Percentiles rank a stretch among this genome's conserved stretches.
These are phyloP conservation scores for Meda fulgida DNA, from an alignment of 2,797 vertebrate genomes.

Conservation along the genomic window DNA sequence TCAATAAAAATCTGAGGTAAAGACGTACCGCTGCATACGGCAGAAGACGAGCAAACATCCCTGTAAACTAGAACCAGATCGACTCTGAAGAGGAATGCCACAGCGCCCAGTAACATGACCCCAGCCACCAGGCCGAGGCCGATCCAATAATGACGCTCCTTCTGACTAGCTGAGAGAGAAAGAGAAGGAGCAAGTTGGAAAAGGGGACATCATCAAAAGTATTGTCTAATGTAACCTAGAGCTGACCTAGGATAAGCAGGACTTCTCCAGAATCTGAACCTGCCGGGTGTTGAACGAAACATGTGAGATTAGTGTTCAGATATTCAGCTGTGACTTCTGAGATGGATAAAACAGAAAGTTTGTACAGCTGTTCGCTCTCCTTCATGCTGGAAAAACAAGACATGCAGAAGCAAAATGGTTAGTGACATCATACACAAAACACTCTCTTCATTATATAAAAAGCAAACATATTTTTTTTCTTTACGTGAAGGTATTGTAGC, in stretches of 20 bases:
- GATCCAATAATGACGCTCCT: constrained; percentile 40
- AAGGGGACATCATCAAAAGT: not conserved
- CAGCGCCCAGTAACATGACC: constrained; percentile 45
- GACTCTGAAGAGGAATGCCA: constrained; percentile 56
- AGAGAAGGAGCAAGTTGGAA: constrained; percentile 12
- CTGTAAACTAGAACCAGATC: constrained; percentile 72
- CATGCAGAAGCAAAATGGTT: not conserved
- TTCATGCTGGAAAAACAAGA: constrained; percentile 40
- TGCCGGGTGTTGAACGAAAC: constrained; percentile 9
- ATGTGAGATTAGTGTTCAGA: constrained; percentile 65
- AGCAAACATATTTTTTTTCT: not conserved
- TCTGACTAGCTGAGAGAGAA: constrained; percentile 63
- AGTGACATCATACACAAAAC: not conserved
- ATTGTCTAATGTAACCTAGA: not conserved
- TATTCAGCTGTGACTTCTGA: constrained; percentile 63
- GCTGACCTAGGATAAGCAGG: constrained; percentile 67
- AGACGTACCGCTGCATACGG: constrained; percentile 59
- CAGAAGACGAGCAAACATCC: constrained; percentile 53
- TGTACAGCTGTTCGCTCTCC: not conserved
- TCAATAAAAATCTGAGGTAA: not conserved
- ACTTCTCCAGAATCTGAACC: not conserved
- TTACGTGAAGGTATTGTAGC: accelerated
- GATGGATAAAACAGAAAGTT: constrained; percentile 64
- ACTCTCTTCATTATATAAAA: not conserved
- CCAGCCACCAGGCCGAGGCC: constrained; percentile 44